Evolutionary conservation across 2,113 vertebrate genomes (phyloP), one percentile per base, ranked within the genome.

Genomic region (Tragulus kanchil): DNA sequence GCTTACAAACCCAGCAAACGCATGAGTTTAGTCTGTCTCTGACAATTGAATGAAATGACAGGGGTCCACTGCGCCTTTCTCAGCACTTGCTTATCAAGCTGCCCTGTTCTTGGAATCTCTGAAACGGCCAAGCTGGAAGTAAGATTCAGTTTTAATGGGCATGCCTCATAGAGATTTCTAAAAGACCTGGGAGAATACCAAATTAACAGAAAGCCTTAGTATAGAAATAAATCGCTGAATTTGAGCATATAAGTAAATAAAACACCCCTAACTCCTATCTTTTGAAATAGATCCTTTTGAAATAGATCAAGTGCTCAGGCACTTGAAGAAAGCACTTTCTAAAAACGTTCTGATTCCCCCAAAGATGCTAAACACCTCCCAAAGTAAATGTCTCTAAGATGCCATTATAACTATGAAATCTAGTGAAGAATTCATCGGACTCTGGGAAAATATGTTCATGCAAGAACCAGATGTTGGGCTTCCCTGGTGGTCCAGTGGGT

Each of bases 171-270:
- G 36, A 94, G 65, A 67, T 85, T 83, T 95, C 64, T 90, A 78
- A 96, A 65, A 45, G 67, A 5, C 19, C 69, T 42, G 11, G 16
- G 77, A 89, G 71, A 84, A 86, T 62, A 64, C 8, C 14, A 28
- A 23, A 78, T 94, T 79, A 89, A 89, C 71, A 78, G 78, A 97
- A 97, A 73, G 36, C 28, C 4, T 77, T 79, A 71, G 61, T 59
- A 86, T 94, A 67, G 15, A 86, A 89, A n/a, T 54, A 85, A 65
- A 90, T 77, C 59, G 36, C 69, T 45, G 16, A 42, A 75, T 94
- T 71, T 78, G n/a, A 94, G 85, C 50, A 65, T 92, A 62, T 83
- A 82, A 93, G 61, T 87, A 94, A 88, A 81, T 61, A 78, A 96
- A 92, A 89, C 17, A 78, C 6, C 31, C 58, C 19, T 54, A 67